These are phyloP conservation scores for Caenorhabditis uteleia DNA, from an alignment of 2,888 invertebrate genomes.

Conservation along the genomic window DNA sequence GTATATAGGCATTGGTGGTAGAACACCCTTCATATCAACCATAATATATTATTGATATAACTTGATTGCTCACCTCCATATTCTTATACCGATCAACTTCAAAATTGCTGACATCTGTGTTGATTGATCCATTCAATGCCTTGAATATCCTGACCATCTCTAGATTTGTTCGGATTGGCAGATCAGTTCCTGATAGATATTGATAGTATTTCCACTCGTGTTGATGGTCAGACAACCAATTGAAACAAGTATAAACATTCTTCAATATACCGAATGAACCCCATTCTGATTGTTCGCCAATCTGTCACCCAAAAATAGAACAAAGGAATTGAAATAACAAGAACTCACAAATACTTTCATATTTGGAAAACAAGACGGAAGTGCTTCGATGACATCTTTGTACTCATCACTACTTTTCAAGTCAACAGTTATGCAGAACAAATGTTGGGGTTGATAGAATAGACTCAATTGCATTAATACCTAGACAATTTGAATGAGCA, in stretches of 20 bases:
- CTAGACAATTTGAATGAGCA: slow-evolving; percentile 17
- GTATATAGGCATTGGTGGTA: slow-evolving; percentile 48
- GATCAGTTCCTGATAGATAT: slow-evolving; percentile 48
- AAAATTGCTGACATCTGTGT: slow-evolving; percentile 41
- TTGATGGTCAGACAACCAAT: slow-evolving; percentile 15
- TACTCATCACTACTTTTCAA: slow-evolving; percentile 16
- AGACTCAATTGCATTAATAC: slow-evolving; percentile 31
- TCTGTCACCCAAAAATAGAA: slow-evolving; percentile 13
- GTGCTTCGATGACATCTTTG: slow-evolving; percentile 16
- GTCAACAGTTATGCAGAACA: slow-evolving; percentile 43
- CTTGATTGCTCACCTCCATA: slow-evolving; percentile 31
- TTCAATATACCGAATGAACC: slow-evolving; percentile 36
- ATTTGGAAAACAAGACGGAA: slow-evolving; percentile 38
- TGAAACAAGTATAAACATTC: slow-evolving; percentile 38
- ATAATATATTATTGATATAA: background rate
- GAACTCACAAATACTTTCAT: slow-evolving; percentile 37
- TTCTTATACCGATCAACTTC: slow-evolving; percentile 43
- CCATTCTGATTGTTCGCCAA: slow-evolving; percentile 35
- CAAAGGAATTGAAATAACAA: background rate
- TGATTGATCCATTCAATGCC: slow-evolving; percentile 50
- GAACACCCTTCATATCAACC: slow-evolving; percentile 24
- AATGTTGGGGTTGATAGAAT: slow-evolving; percentile 46
- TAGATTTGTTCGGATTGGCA: slow-evolving; percentile 47
- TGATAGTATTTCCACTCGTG: slow-evolving; percentile 40
- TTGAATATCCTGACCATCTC: slow-evolving; percentile 53